phyloP scores from a whole-genome alignment of 92 coral and sea anemone genomes.

The Palythoa caribaeorum region DNA sequence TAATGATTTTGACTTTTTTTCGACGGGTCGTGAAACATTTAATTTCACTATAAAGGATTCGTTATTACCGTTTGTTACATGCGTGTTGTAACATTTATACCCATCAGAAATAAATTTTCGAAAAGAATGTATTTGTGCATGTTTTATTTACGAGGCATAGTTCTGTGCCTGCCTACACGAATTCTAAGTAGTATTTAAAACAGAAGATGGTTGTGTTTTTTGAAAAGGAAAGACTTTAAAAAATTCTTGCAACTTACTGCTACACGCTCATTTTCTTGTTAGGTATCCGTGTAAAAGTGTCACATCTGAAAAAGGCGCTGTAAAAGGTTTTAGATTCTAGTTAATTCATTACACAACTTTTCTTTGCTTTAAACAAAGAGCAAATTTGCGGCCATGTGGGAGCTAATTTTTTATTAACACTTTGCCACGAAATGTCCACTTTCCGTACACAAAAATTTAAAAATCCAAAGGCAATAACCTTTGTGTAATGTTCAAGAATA shows the following conservation, averaged over 20 bases:
- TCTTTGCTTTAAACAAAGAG: slow-evolving; percentile 49
- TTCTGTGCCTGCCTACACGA: background rate
- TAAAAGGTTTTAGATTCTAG: slow-evolving; percentile 7
- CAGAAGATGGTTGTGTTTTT: background rate
- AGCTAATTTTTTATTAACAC: slow-evolving; percentile 53
- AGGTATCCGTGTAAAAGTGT: background rate
- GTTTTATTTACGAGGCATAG: background rate
- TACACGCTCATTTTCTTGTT: background rate
- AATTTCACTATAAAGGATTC: background rate
- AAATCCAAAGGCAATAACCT: background rate
- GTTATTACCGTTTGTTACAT: background rate
- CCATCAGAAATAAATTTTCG: background rate
- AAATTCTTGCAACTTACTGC: background rate
- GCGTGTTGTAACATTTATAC: background rate
- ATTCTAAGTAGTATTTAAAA: background rate
- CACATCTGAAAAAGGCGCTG: background rate
- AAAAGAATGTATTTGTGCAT: background rate
- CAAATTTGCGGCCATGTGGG: slow-evolving; percentile 55
- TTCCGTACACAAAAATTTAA: slow-evolving; percentile 13
- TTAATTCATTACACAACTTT: slow-evolving; percentile 22
- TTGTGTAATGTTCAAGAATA: background rate
- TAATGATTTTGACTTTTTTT: background rate
- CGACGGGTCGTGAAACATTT: background rate
- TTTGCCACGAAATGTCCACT: slow-evolving; percentile 33
- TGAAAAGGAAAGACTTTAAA: background rate